phyloP scores from a whole-genome alignment of 37 sponge, comb jelly and placozoan species.

The Oscarella lobularis region DNA sequence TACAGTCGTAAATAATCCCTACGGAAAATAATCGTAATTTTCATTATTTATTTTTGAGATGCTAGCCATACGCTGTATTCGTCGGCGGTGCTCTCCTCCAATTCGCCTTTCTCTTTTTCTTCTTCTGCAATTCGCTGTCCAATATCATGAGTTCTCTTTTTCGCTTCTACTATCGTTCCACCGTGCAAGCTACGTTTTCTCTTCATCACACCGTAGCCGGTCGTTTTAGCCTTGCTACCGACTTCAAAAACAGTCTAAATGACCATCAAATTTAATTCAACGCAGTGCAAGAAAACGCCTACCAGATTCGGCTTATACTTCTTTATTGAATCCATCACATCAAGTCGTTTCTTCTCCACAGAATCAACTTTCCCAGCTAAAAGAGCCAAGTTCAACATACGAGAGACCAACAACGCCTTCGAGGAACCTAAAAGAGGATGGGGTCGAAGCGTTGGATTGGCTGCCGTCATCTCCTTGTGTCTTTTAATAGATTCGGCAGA shows the following conservation, averaged over 20 bases:
- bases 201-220: conserved; percentile 44
- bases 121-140: conserved; percentile 3
- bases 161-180: conserved; percentile 5
- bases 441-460: background rate
- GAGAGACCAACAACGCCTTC: background rate
- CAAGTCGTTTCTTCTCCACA: conserved; percentile 10
- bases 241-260: conserved; percentile 66
- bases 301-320: conserved; percentile 46
- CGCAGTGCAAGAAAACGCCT: background rate
- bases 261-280: background rate
- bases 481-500: conserved; percentile 53
- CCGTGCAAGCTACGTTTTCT: conserved; percentile 17
- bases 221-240: conserved; percentile 19
- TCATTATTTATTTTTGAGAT: no score
- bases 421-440: background rate
- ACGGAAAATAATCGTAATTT: no score
- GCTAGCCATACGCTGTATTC: no score
- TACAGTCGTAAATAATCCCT: no score
- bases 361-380: background rate
- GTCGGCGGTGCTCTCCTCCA: conserved; percentile 5
- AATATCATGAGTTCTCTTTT: background rate
- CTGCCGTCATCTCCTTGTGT: conserved; percentile 41
- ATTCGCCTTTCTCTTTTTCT: background rate
- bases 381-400: no score
- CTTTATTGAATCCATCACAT: conserved; percentile 28